These are phyloP conservation scores for Pantherophis vulpinus DNA, from an alignment of 2,797 vertebrate species.

Conservation along the genomic window DNA sequence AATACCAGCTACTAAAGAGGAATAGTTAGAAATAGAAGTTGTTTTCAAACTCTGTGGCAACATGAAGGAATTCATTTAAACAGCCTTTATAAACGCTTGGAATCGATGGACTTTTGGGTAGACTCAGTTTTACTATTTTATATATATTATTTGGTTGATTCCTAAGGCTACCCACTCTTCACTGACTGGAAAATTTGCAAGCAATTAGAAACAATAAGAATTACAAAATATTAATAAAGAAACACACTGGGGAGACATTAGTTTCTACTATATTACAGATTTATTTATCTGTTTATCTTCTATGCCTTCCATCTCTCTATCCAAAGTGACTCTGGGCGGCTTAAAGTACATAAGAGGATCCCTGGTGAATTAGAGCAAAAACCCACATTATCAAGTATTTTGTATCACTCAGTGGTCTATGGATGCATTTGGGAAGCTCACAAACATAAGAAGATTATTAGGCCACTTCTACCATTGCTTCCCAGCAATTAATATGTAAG, in stretches of 20 bases:
- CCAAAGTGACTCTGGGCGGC: neutral
- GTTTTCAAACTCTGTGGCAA: neutral
- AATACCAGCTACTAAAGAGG: neutral
- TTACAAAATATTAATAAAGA: neutral
- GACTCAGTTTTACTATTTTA: neutral
- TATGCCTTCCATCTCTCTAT: neutral
- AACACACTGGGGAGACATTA: neutral
- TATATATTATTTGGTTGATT: neutral
- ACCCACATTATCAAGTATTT: neutral
- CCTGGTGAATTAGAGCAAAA: neutral
- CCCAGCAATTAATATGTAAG: neutral
- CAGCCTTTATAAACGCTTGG: neutral
- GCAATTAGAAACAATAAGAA: neutral
- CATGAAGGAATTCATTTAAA: neutral
- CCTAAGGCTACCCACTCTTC: neutral
- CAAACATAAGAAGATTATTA: neutral
- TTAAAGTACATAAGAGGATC: neutral
- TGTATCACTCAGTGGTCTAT: neutral
- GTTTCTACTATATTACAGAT: neutral
- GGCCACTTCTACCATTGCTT: neutral
- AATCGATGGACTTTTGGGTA: neutral
- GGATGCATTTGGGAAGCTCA: neutral
- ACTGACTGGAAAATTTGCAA: neutral
- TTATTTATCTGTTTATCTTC: neutral
- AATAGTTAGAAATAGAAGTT: neutral